Base-by-base conservation (phyloP, 2,797 vertebrate genomes). In the Premnoplex brunnescens region DNA sequence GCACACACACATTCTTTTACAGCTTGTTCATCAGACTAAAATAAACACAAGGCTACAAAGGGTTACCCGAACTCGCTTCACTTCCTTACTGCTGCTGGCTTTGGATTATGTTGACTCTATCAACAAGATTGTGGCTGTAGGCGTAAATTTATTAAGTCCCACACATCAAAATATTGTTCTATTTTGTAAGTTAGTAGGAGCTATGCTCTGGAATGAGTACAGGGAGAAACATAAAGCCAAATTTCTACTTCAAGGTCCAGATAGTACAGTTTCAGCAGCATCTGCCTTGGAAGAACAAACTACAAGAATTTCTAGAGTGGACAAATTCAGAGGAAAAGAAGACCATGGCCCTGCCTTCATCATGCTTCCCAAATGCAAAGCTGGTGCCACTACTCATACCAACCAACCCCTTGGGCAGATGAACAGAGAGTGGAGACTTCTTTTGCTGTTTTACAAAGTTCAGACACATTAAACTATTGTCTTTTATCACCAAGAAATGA, bases 111-210 rank as follows among this genome's bases (percentile, higher is more conserved):
- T 64, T 95, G 91, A 89, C 60, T 93, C 56, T 75, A 51, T 92
- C 88, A 89, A 89, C 81, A 93, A 72, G 88, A 85, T 13, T 88
- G 80, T 88, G 85, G 66, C 48, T 79, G 73, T 73, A 90, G 51
- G 80, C 82, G 79, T 63, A 89, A 91, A 95, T 92, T 92, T 93
- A 93, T 94, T 78, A 74, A 90, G 67, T 83, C 62, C 36, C 39
- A 91, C 58, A 84, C 46, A 85, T 56, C 36, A 91, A 96, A 92
- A 94, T 88, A 97, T 69, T 93, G 43, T 60, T 90, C n/a, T 76
- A 4, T 88, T 95, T 93, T 89, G 3, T 81, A 88, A 95, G 36
- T 68, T 89, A 84, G 76, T 30, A 89, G 66, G 54, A 93, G 41
- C 49, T 92, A 85, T 52, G 54, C 51, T 73, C 69, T 95, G 88